Evolutionary conservation across 2,888 invertebrate genomes (phyloP).

Genomic region (Troides helena): DNA sequence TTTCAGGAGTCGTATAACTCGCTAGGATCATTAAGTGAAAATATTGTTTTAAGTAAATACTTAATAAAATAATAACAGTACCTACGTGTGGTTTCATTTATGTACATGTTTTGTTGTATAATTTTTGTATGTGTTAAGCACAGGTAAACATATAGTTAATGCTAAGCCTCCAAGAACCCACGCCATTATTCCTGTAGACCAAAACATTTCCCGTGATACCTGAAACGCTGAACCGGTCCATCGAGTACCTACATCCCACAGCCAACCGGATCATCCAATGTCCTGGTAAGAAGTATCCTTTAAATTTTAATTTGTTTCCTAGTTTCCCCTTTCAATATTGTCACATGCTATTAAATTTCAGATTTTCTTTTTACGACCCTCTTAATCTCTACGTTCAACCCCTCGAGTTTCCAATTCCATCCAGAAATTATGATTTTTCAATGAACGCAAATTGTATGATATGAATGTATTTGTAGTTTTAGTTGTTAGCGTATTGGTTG

Average conservation of each 20-base stretch:
- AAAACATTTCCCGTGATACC: conserved; percentile 73
- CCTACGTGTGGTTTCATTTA: conserved; percentile 42
- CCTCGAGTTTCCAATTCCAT: conserved; percentile 25
- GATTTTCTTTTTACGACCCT: conserved; percentile 9
- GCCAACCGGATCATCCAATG: conserved; percentile 75
- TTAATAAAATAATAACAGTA: conserved; percentile 69
- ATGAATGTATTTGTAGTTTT: not conserved
- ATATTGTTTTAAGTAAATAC: conserved; percentile 73
- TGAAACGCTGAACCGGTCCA: conserved; percentile 68
- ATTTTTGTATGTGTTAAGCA: conserved; percentile 34
- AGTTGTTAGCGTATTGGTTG: conserved; percentile 12
- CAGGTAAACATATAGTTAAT: conserved; percentile 39
- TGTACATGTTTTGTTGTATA: conserved; percentile 25
- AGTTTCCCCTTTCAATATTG: conserved; percentile 50
- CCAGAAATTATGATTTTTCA: conserved; percentile 7
- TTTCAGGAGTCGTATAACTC: conserved; percentile 73
- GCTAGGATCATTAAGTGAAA: conserved; percentile 77
- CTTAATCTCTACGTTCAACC: conserved; percentile 2
- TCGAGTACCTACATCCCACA: conserved; percentile 75
- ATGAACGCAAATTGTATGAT: not conserved
- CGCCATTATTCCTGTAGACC: conserved; percentile 72
- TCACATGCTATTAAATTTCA: conserved; percentile 13
- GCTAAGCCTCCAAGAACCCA: conserved; percentile 72
- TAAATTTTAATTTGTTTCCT: conserved; percentile 72
- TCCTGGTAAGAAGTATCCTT: conserved; percentile 79